phyloP scores from a whole-genome alignment of 2,113 vertebrate species.

The Camelus bactrianus region DNA sequence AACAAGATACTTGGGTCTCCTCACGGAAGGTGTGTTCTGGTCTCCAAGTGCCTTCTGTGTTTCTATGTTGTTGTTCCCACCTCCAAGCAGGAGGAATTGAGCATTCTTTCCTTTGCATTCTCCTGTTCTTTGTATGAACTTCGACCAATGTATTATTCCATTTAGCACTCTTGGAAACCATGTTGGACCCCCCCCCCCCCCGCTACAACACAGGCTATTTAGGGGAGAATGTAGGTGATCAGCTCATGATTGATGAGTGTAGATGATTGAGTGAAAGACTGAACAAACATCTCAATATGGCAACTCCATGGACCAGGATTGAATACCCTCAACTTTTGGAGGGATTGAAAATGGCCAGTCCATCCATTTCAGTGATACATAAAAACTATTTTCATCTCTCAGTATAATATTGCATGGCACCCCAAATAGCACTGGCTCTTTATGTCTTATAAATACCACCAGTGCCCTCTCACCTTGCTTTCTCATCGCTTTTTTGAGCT shows the following conservation, averaged over 20 bases:
- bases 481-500: constrained; percentile 10
- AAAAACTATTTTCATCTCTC: constrained; percentile 60
- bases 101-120: not conserved
- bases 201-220: not conserved
- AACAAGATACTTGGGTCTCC: not conserved
- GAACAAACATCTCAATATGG: not conserved
- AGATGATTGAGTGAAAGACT: not conserved
- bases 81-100: not conserved
- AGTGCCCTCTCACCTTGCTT: not conserved
- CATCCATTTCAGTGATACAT: not conserved
- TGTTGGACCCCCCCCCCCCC: not conserved
- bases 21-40: not conserved
- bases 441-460: constrained; percentile 61
- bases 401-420: not conserved
- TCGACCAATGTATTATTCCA: not conserved
- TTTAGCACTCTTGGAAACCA: not conserved
- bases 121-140: not conserved
- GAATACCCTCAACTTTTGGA: not conserved
- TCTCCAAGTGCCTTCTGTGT: not conserved
- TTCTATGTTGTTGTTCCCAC: not conserved
- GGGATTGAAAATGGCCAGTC: constrained; percentile 1
- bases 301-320: not conserved
- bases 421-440: constrained; percentile 50
- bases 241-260: not conserved
- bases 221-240: not conserved